Conservation (phyloP, 2,113 vertebrate genomes). For the Centropus unirufus region DNA sequence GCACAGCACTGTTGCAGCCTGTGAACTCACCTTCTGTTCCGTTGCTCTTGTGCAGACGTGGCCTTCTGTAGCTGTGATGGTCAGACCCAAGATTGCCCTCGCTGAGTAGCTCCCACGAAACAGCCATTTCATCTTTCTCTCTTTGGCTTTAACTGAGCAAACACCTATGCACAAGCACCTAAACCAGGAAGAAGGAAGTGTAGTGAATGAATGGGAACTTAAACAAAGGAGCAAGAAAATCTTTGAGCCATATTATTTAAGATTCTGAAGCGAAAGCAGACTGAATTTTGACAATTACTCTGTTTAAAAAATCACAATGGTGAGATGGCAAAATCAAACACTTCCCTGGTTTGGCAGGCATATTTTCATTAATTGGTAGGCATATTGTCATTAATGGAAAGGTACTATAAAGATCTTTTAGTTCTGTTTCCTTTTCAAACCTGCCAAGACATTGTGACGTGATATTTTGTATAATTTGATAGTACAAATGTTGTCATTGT, state of each 20-base stretch:
- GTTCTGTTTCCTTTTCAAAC: not conserved
- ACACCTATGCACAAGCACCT: not conserved
- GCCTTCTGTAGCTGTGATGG: not conserved
- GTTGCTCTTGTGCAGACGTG: not conserved
- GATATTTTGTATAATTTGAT: not conserved
- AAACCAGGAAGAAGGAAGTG: not conserved
- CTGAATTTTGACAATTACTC: not conserved
- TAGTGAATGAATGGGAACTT: not conserved
- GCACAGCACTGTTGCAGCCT: not conserved
- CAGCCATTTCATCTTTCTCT: not conserved
- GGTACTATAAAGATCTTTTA: not conserved
- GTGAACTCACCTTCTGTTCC: fast-evolving
- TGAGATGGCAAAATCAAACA: not conserved
- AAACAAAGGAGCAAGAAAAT: not conserved
- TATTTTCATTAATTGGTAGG: not conserved
- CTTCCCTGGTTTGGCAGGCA: not conserved
- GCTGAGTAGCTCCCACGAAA: not conserved
- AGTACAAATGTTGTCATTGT: not conserved
- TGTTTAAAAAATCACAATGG: not conserved
- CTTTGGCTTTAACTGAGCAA: not conserved
- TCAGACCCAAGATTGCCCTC: not conserved
- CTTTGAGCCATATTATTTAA: not conserved
- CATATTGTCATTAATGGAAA: not conserved
- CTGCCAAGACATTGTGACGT: not conserved
- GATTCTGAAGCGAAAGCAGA: not conserved